phyloP scores from a whole-genome alignment of 1,140 invertebrate genomes.

The Tyrophagus putrescentiae region DNA sequence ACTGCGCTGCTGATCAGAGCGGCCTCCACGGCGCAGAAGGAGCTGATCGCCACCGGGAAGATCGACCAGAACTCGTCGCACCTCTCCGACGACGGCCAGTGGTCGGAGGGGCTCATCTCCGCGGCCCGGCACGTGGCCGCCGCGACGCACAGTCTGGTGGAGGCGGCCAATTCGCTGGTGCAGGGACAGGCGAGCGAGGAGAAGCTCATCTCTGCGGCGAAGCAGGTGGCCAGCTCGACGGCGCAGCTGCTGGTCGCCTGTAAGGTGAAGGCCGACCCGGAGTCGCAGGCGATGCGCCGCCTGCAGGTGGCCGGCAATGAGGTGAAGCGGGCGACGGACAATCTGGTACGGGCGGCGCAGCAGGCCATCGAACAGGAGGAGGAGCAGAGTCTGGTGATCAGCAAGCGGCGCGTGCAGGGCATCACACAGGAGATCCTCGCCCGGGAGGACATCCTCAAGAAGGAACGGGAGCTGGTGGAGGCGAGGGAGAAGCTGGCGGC shows the following conservation, averaged over 20 bases:
- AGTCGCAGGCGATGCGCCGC: constrained; percentile 79
- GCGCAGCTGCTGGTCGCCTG: constrained; percentile 93
- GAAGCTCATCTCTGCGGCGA: constrained; percentile 85
- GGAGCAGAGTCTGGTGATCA: constrained; percentile 70
- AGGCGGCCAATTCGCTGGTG: constrained; percentile 89
- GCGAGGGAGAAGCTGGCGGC: constrained; percentile 64
- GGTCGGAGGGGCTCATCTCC: constrained; percentile 94
- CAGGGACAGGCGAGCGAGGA: constrained; percentile 88
- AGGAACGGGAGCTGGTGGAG: constrained; percentile 81
- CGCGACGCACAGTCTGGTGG: constrained; percentile 88
- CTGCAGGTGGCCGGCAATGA: constrained; percentile 84
- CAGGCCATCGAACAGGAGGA: constrained; percentile 72
- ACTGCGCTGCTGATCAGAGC: constrained; percentile 90
- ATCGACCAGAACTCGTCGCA: constrained; percentile 59
- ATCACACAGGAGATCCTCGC: constrained; percentile 84
- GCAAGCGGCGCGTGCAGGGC: constrained; percentile 52
- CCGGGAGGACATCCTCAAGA: constrained; percentile 47
- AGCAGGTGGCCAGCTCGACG: constrained; percentile 88
- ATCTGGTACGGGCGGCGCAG: constrained; percentile 80
- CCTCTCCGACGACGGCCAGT: constrained; percentile 88
- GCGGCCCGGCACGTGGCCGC: constrained; percentile 88
- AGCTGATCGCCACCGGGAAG: constrained; percentile 65
- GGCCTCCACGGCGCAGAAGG: constrained; percentile 83
- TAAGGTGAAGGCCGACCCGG: constrained; percentile 92
- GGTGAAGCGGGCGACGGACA: constrained; percentile 92